phyloP scores from a whole-genome alignment of 2,113 vertebrate genomes.

The Psilopsiagon aymara region DNA sequence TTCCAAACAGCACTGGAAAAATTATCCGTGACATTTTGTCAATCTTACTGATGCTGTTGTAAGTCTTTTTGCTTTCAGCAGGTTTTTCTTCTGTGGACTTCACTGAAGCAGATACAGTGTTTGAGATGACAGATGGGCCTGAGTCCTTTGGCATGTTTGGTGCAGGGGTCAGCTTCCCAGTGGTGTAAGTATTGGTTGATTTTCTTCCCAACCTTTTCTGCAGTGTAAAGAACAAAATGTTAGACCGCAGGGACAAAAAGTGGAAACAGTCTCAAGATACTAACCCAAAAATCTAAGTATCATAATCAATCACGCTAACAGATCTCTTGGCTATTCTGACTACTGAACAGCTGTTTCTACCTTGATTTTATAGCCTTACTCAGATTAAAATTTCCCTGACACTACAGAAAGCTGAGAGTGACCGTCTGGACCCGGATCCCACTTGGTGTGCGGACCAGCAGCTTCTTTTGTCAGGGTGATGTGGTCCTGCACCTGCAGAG shows the following conservation, averaged over 20 bases:
- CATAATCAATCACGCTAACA: not conserved
- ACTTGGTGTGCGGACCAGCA: not conserved
- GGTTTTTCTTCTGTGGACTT: constrained; percentile 86
- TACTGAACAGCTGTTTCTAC: not conserved
- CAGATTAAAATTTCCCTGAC: not conserved
- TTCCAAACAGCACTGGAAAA: constrained; percentile 94
- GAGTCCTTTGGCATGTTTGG: constrained; percentile 92
- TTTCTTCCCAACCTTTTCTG: constrained; percentile 94
- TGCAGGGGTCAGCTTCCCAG: constrained; percentile 85
- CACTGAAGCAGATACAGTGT: constrained; percentile 80
- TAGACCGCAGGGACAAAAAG: not conserved
- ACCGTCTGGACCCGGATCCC: rapidly evolving
- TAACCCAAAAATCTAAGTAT: not conserved
- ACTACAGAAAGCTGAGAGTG: not conserved
- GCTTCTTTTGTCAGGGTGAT: not conserved
- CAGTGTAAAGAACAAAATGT: constrained; percentile 11
- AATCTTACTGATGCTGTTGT: constrained; percentile 98
- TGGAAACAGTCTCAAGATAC: not conserved
- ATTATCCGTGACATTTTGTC: constrained; percentile 98
- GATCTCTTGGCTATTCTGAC: not conserved
- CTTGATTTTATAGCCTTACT: not conserved
- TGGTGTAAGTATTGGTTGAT: constrained; percentile 85
- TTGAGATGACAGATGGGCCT: constrained; percentile 85
- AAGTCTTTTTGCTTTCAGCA: constrained; percentile 94
- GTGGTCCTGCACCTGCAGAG: not conserved